phyloP scores from a whole-genome alignment of 2,113 vertebrate genomes.

The Cinclus cinclus region DNA sequence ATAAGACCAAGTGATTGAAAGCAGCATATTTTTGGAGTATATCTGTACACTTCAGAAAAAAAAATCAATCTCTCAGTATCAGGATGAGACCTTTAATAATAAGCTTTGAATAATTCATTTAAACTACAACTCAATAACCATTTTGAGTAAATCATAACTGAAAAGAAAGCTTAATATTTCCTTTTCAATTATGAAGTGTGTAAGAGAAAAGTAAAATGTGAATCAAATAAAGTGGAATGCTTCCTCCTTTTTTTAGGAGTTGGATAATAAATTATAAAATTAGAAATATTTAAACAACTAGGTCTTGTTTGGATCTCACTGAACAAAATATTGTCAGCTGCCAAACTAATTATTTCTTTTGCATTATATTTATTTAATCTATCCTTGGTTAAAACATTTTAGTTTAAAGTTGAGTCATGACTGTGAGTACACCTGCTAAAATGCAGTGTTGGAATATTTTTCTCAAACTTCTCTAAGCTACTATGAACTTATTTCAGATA shows the following conservation, averaged over 20 bases:
- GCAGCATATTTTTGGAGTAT: background rate
- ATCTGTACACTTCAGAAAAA: background rate
- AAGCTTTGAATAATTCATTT: background rate
- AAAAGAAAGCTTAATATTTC: background rate
- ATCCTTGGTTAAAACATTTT: background rate
- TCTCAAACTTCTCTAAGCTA: background rate
- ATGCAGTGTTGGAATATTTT: background rate
- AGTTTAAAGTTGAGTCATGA: background rate
- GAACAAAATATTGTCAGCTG: background rate
- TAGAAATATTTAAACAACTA: background rate
- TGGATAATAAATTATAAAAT: background rate
- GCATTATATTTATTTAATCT: background rate
- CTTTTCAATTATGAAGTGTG: background rate
- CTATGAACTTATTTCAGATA: background rate
- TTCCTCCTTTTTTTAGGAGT: background rate
- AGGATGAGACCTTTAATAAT: background rate
- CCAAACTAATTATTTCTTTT: background rate
- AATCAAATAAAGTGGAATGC: background rate
- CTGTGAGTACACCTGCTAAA: background rate
- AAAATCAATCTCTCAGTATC: background rate
- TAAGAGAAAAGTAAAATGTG: background rate
- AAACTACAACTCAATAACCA: background rate
- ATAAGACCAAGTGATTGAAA: background rate
- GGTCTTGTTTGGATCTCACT: background rate
- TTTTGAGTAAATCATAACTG: background rate